Evolutionary conservation across 2,113 vertebrate genomes (phyloP).

Genomic region (Ptychochromis oligacanthus): DNA sequence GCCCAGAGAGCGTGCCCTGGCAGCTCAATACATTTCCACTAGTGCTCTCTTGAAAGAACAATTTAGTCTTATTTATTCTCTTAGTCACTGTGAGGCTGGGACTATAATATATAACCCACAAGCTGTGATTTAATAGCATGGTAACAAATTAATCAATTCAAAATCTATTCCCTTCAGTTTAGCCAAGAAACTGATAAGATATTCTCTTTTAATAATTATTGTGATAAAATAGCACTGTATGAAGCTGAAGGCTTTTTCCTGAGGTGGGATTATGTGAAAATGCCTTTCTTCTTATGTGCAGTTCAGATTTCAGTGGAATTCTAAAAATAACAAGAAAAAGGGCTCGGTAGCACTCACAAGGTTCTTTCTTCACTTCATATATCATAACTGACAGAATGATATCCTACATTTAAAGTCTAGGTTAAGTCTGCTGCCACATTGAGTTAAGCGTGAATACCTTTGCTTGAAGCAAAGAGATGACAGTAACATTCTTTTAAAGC

Average conservation of each 20-base stretch:
- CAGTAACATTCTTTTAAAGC: constrained; percentile 26
- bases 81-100: constrained; percentile 30
- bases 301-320: constrained; percentile 56
- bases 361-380: constrained; percentile 68
- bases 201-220: constrained; percentile 35
- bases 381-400: constrained; percentile 76
- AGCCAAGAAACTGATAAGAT: constrained; percentile 59
- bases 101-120: constrained; percentile 50
- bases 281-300: constrained; percentile 40
- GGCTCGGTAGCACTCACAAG: constrained; percentile 51
- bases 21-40: constrained; percentile 50
- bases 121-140: constrained; percentile 46
- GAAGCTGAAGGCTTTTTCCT: constrained; percentile 22
- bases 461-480: constrained; percentile 23
- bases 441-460: constrained; percentile 67
- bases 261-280: constrained; percentile 47
- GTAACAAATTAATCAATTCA: constrained; percentile 63
- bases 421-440: constrained; percentile 68
- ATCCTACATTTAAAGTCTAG: constrained; percentile 75
- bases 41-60: constrained; percentile 45
- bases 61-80: constrained; percentile 60
- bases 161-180: constrained; percentile 24
- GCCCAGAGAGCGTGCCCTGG: constrained; percentile 55
- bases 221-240: not conserved
- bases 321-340: constrained; percentile 58